Base-by-base conservation (phyloP, 2,113 vertebrate species). In the Chinchilla lanigera region DNA sequence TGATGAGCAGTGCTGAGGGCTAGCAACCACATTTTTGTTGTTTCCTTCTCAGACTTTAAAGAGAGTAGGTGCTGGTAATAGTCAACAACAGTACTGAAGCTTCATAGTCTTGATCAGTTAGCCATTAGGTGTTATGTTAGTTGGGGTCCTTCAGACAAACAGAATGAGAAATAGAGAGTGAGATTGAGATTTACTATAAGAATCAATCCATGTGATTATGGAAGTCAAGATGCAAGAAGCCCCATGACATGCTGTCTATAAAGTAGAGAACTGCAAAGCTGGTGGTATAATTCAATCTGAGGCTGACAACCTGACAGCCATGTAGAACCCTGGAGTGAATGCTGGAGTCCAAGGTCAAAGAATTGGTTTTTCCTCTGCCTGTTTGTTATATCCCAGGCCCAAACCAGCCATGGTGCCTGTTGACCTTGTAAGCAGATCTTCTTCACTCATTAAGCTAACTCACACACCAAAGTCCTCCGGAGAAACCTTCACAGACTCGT, bases 11-110 rank as follows among this genome's bases (percentile, higher is more conserved):
- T 33, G 38, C 12, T n/a, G 41, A 28, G 35, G 20, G 81, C 9
- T 9, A 50, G 9, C 20, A n/a, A 28, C 19, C 19, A n/a, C 2
- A 81, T 4, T 22, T 81, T 93, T 90, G 20, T 81, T 85, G 20
- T 84, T 84, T 17, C 41, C 83, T 82, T 93, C n/a, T 9, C 26
- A 81, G 26, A 81, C 50, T 94, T 90, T 38, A 58, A 92, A 93
- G 1, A 4, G 67, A 20, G 60, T 54, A n/a, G 52, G 14, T 20
- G 33, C 77, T 67, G 12, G 50, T 80, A 50, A 86, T 7, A 7
- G 87, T 93, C 33, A 92, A 1, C 50, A 33, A 17, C 10, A 88
- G 14, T 35, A 38, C 5, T 71, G 19, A 82, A 61, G n/a, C 52
- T 77, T 58, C 52, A 9, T 84, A 63, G 24, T 0, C 7, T 93